Evolutionary conservation across 2,113 vertebrate species (phyloP).

Genomic region (Tachuris rubrigastra): DNA sequence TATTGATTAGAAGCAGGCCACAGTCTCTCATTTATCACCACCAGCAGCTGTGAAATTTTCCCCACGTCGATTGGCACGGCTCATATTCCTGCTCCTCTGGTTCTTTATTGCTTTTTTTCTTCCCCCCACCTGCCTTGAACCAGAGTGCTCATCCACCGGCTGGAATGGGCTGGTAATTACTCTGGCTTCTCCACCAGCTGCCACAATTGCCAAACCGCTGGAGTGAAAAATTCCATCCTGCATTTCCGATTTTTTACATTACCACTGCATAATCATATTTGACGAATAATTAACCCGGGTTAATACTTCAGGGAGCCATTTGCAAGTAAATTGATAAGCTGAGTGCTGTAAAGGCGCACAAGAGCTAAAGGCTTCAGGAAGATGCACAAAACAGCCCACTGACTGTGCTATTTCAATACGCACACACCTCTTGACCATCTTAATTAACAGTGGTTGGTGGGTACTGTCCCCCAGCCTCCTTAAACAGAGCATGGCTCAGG

Average conservation of each 20-base stretch:
- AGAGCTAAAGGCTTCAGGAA: slow-evolving; percentile 56
- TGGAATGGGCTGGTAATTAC: slow-evolving; percentile 86
- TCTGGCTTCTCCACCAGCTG: slow-evolving; percentile 82
- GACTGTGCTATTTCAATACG: not conserved
- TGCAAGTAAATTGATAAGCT: slow-evolving; percentile 88
- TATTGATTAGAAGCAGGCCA: slow-evolving; percentile 85
- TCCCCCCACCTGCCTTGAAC: slow-evolving; percentile 57
- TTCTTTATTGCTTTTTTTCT: slow-evolving; percentile 74
- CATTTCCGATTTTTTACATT: slow-evolving; percentile 85
- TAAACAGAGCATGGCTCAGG: not conserved
- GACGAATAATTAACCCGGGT: slow-evolving; percentile 91
- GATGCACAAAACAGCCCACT: not conserved
- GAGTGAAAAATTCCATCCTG: slow-evolving; percentile 92
- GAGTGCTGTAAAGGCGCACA: slow-evolving; percentile 65
- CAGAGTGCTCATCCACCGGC: slow-evolving; percentile 75
- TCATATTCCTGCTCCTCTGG: slow-evolving; percentile 76
- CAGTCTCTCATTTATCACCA: slow-evolving; percentile 83
- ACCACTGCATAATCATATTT: slow-evolving; percentile 90
- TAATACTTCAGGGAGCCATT: slow-evolving; percentile 86
- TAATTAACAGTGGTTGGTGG: not conserved
- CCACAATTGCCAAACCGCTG: slow-evolving; percentile 86
- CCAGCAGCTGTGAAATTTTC: slow-evolving; percentile 82
- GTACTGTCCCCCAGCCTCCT: not conserved
- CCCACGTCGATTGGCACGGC: slow-evolving; percentile 77
- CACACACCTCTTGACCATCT: slow-evolving; percentile 9